These are phyloP conservation scores for Drosophila mettleri DNA, from an alignment of 2,888 invertebrate species.

Conservation along the genomic window DNA sequence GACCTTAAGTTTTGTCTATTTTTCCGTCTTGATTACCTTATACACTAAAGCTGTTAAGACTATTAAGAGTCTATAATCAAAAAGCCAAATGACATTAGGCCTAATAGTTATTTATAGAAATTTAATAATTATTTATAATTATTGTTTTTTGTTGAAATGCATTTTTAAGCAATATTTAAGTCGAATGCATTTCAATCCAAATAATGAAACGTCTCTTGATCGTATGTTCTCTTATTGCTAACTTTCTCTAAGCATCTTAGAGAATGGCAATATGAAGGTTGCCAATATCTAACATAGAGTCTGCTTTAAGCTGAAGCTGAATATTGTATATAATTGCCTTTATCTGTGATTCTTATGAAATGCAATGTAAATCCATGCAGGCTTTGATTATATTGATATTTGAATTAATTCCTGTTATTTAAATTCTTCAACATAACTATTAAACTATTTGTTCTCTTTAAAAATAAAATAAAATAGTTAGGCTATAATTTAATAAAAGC, in stretches of 20 bases:
- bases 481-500: too few relatives aligned
- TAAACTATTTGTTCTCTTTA: too few relatives aligned
- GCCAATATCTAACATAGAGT: background rate
- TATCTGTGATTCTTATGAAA: constrained; percentile 1
- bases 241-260: background rate
- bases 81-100: constrained; percentile 10
- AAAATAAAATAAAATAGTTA: too few relatives aligned
- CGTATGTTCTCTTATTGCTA: background rate
- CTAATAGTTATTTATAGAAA: constrained; percentile 9
- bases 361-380: background rate
- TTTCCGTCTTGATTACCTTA: constrained; percentile 16
- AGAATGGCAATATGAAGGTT: background rate
- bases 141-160: background rate
- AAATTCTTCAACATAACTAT: too few relatives aligned
- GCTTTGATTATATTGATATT: background rate
- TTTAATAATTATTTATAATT: background rate
- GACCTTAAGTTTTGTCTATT: constrained; percentile 4
- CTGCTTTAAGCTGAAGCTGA: background rate
- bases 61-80: constrained; percentile 10
- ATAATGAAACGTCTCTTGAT: background rate
- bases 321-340: background rate
- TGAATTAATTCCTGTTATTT: background rate
- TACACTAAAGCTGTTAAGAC: background rate
- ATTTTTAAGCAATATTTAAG: background rate
- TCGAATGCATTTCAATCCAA: background rate